Evolutionary conservation across 2,113 vertebrate species (phyloP).

Genomic region (Acinonyx jubatus): DNA sequence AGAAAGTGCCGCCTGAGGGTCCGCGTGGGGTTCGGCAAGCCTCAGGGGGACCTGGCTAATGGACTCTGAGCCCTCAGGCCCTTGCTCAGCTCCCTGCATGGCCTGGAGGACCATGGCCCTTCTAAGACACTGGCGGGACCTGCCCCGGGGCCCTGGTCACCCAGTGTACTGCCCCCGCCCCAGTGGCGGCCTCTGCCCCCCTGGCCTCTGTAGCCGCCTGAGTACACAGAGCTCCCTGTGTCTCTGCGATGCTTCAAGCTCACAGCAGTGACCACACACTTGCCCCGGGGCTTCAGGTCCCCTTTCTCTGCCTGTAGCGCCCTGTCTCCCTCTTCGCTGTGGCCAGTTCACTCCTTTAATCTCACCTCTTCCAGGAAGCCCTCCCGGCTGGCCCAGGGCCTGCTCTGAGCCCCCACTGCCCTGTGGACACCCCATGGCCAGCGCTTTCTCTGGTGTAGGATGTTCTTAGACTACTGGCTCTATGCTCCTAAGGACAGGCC

Average conservation of each 20-base stretch:
- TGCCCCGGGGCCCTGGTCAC: not conserved
- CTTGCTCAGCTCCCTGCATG: not conserved
- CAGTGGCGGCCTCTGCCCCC: not conserved
- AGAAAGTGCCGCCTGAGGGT: not conserved
- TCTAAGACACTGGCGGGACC: not conserved
- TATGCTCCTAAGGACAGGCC: not conserved
- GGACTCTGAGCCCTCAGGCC: not conserved
- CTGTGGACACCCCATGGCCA: not conserved
- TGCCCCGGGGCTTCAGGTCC: accelerated
- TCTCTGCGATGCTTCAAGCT: not conserved
- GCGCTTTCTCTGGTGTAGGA: not conserved
- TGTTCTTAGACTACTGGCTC: not conserved
- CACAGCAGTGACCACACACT: not conserved
- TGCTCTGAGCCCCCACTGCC: not conserved
- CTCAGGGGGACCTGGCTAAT: accelerated
- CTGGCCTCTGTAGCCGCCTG: not conserved
- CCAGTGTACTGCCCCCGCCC: not conserved
- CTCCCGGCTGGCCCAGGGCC: not conserved
- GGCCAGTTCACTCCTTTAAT: not conserved
- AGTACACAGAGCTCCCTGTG: not conserved
- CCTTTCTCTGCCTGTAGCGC: not conserved
- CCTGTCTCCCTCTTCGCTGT: not conserved
- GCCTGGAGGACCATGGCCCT: not conserved
- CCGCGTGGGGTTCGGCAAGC: not conserved
- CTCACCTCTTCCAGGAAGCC: not conserved